Conservation (phyloP, 2,113 vertebrate genomes). For the Perognathus longimembris region DNA sequence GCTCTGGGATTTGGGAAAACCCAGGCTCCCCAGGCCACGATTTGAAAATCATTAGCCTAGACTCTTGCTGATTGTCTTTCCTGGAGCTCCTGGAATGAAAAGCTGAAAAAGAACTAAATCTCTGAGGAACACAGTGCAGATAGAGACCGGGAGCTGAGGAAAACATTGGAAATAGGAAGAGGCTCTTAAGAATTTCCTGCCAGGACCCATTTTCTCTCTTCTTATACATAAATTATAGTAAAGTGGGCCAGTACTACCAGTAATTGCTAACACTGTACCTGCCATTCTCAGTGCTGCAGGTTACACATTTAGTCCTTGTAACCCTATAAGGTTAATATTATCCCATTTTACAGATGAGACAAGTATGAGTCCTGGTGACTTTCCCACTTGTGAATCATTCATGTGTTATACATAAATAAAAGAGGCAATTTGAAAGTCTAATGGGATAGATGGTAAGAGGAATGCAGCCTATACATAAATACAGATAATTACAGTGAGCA, state of each 20-base stretch:
- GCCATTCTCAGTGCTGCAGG: not conserved
- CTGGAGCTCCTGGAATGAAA: not conserved
- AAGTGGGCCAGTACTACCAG: not conserved
- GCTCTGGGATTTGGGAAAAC: not conserved
- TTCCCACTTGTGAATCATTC: slow-evolving; percentile 56
- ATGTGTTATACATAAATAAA: slow-evolving; percentile 9
- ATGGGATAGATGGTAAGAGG: slow-evolving; percentile 26
- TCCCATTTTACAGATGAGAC: slow-evolving; percentile 24
- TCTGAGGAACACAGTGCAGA: not conserved
- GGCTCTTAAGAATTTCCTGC: not conserved
- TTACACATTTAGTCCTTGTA: slow-evolving; percentile 11
- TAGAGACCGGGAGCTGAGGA: not conserved
- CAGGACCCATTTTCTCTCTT: not conserved
- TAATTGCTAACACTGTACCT: not conserved
- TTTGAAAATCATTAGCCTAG: not conserved
- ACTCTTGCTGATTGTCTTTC: not conserved
- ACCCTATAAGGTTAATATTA: not conserved
- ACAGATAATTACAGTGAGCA: slow-evolving; percentile 57
- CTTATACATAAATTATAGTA: not conserved
- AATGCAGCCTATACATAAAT: slow-evolving; percentile 22
- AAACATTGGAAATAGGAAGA: not conserved
- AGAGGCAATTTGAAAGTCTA: slow-evolving; percentile 49
- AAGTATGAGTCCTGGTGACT: slow-evolving; percentile 39
- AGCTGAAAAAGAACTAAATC: slow-evolving; percentile 2
- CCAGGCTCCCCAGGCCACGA: not conserved